Evolutionary conservation across 1,140 invertebrate genomes (phyloP).

Genomic region (Eurosta solidaginis): DNA sequence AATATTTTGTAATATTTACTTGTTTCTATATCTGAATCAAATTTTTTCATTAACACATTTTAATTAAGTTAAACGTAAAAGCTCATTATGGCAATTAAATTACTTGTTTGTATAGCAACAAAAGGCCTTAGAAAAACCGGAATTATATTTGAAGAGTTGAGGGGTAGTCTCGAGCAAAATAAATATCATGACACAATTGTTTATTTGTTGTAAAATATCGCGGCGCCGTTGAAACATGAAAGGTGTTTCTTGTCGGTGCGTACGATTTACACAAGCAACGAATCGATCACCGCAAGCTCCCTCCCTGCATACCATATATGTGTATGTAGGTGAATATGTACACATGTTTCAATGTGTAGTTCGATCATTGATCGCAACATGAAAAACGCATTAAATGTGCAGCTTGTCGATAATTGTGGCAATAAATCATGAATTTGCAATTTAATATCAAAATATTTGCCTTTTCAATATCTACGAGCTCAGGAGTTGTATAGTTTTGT

Average conservation of each 20-base stretch:
- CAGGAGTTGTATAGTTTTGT: background rate
- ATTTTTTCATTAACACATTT: background rate
- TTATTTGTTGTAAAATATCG: background rate
- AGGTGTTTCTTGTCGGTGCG: background rate
- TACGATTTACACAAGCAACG: background rate
- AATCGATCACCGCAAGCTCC: background rate
- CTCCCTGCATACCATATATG: too few species aligned
- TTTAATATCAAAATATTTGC: conserved; percentile 28
- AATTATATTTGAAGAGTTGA: too few species aligned
- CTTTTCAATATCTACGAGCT: background rate
- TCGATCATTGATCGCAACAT: conserved; percentile 19
- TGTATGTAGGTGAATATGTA: too few species aligned
- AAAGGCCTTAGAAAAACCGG: background rate
- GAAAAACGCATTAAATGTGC: conserved; percentile 26
- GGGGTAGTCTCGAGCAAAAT: background rate
- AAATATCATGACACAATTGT: background rate
- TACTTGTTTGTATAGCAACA: background rate
- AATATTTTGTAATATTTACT: background rate
- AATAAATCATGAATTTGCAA: conserved; percentile 28
- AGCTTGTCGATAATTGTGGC: conserved; percentile 8
- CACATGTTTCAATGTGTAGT: too few species aligned
- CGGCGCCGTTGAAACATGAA: background rate
- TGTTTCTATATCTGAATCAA: background rate
- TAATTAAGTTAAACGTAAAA: conserved; percentile 1
- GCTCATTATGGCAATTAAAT: conserved; percentile 11